Evolutionary conservation across 2,113 vertebrate species (phyloP).

Genomic region (Toxotes chatareus): DNA sequence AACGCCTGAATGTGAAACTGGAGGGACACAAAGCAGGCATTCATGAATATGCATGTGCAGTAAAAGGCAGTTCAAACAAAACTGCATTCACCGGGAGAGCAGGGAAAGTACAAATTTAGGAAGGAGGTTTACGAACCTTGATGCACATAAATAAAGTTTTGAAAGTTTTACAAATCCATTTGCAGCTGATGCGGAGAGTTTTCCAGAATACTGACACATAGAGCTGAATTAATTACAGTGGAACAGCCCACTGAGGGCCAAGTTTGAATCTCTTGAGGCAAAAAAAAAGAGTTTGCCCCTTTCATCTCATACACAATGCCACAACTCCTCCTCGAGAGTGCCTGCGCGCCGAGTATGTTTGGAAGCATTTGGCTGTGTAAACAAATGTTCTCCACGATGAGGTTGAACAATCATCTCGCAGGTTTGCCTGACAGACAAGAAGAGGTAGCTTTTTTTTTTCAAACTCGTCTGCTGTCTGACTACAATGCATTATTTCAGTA

Average conservation of each 20-base stretch:
- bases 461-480: slow-evolving; percentile 48
- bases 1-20: slow-evolving; percentile 46
- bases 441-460: slow-evolving; percentile 23
- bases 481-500: slow-evolving; percentile 52
- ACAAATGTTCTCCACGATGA: slow-evolving; percentile 75
- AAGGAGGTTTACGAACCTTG: slow-evolving; percentile 41
- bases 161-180: slow-evolving; percentile 66
- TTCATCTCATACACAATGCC: slow-evolving; percentile 78
- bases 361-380: slow-evolving; percentile 73
- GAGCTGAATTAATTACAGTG: slow-evolving; percentile 67
- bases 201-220: slow-evolving; percentile 59
- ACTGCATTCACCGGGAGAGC: slow-evolving; percentile 28
- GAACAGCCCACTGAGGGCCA: slow-evolving; percentile 69
- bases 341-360: slow-evolving; percentile 48
- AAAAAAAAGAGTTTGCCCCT: slow-evolving; percentile 63
- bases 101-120: slow-evolving; percentile 38
- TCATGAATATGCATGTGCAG: slow-evolving; percentile 70
- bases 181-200: slow-evolving; percentile 38
- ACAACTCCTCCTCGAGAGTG: slow-evolving; percentile 69
- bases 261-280: slow-evolving; percentile 72
- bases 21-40: slow-evolving; percentile 59
- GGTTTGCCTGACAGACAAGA: slow-evolving; percentile 56
- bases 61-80: slow-evolving; percentile 57
- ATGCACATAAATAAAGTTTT: slow-evolving; percentile 59
- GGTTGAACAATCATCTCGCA: slow-evolving; percentile 68